Evolutionary conservation across 2,113 vertebrate genomes (phyloP).

Genomic region (Pycnonotus jocosus): DNA sequence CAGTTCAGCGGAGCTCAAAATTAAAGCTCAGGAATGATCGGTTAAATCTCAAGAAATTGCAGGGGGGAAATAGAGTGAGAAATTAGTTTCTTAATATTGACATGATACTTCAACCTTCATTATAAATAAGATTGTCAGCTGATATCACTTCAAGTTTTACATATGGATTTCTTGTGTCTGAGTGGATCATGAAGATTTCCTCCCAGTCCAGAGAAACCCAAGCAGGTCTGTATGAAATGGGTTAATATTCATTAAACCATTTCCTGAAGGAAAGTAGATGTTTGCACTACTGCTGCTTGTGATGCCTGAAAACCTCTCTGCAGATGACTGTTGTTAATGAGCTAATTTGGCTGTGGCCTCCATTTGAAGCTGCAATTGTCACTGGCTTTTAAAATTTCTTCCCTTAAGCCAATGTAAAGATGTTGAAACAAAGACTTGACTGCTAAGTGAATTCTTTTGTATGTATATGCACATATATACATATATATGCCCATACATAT

Average conservation of each 20-base stretch:
- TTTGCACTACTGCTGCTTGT: background rate
- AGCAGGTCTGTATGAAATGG: background rate
- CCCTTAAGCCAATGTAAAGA: background rate
- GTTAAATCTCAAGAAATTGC: constrained; percentile 38
- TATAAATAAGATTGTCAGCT: background rate
- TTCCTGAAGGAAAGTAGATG: background rate
- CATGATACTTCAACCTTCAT: background rate
- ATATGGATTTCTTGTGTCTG: background rate
- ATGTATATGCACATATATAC: rapidly evolving
- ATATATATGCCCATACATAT: no score
- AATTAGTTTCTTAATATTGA: constrained; percentile 68
- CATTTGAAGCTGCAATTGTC: background rate
- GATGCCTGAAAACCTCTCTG: background rate
- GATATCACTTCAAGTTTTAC: background rate
- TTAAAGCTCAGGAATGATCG: constrained; percentile 65
- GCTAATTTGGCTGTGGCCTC: background rate
- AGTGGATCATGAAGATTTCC: background rate
- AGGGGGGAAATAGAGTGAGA: constrained; percentile 68
- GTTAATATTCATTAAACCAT: background rate
- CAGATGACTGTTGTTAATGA: background rate
- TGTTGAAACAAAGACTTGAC: background rate
- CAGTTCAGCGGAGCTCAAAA: constrained; percentile 73
- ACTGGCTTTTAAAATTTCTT: background rate
- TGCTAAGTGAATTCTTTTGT: background rate
- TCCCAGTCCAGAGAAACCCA: background rate